Evolutionary conservation across 2,797 vertebrate species (phyloP), one percentile per base, ranked within the genome.

Genomic region (Simalia tracyae): DNA sequence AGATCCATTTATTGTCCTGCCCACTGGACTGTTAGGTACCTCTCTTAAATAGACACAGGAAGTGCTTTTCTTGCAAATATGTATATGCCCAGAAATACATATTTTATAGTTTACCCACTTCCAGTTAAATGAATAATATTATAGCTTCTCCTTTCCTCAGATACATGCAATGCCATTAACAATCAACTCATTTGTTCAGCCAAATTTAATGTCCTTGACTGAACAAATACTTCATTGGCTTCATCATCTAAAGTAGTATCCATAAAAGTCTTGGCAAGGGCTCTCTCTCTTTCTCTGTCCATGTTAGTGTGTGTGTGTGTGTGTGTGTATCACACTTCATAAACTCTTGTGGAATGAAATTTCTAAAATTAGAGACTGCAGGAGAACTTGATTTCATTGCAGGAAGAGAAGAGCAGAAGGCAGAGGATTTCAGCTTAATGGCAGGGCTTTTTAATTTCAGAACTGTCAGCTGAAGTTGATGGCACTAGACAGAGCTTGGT

Each of bases 151-250:
- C 28, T 86, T 89, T 64, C 64, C 28, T 76, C 28, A 56, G 61
- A 89, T 90, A 76, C 42, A 87, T 76, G 42, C 26, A 24, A 59
- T 46, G 60, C 88, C 56, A 76, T 86, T 61, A 90, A 85, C 36
- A 60, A 90, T 92, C 84, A 57, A 92, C 63, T 63, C 63, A 90
- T 92, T 92, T 92, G 84, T 90, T 92, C 88, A 92, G 63, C 84
- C 89, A 66, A 60, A 87, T 92, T 86, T 92, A 86, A 92, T 90
- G 91, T 36, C 88, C 64, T 89, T 92, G 88, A 87, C 84, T 90
- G 81, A 92, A 89, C 81, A 86, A 81, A 92, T 90, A 90, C 84
- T 76, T 24, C 57, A 87, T 81, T 87, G 64, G 57, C 66, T 92
- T 9, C 14, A 76, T 64, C 46, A 56, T 92, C 89, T 92, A 87